Base-by-base conservation (phyloP, 2,888 invertebrate genomes). In the Trisateles emortualis region DNA sequence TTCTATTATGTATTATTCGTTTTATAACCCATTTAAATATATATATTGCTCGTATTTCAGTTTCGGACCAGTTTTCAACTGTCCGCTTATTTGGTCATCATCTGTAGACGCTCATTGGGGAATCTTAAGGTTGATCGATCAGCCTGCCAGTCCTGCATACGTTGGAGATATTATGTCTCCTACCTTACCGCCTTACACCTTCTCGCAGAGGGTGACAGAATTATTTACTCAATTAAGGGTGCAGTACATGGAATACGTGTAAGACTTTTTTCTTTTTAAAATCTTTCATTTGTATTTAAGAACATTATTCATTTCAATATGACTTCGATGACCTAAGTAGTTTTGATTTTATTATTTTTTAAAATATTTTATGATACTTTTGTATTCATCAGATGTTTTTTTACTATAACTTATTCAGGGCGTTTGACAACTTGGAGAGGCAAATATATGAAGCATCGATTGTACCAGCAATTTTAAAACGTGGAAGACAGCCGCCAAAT, bases 21-120 rank as follows among this genome's bases (percentile, higher is more conserved):
- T 11, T 4, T 11, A 2, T 33, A 6, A 10, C 2, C 13, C 2
- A 3, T 13, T 17, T 38, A n/a, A 38, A 24, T 44, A 45, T 26
- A n/a, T 8, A n/a, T 14, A 0, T 29, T 26, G 4, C 6, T 9
- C 29, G 6, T 22, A 1, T 82, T 79, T 11, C 71, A 89, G 90
- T 1, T 72, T 85, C 1, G 70, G 84, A 6, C 49, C 81, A 17
- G 61, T 87, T 0, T 88, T 72, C 53, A 59, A 79, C 8, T 82
- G 82, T 29, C 90, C 89, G 0, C 62, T 80, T 4, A 81, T 89
- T 16, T 89, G 86, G 86, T 52, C 78, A 0, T 80, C 81, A 0
- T 69, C 85, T 0, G 52, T 83, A 16, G 83, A 83, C 4, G 77
- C 84, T 0, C 84, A 87, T 49, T 74, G 75, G 43, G 36, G 56